These are phyloP conservation scores for Drosophila athabasca DNA, from an alignment of 1,140 invertebrate species.

Conservation along the genomic window DNA sequence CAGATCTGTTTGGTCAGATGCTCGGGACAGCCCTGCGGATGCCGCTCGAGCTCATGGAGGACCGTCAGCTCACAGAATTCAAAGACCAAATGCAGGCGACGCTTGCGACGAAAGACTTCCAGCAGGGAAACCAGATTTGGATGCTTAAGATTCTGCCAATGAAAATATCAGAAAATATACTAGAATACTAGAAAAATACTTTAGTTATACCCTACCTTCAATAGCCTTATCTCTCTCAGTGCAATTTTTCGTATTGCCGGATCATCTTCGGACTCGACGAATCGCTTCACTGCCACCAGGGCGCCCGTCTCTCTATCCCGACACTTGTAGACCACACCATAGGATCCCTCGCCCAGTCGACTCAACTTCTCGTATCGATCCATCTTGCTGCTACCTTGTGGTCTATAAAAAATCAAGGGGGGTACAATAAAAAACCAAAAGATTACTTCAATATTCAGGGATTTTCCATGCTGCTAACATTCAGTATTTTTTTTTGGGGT, in stretches of 20 bases:
- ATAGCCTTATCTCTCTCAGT: slow-evolving; percentile 97
- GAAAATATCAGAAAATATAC: background rate
- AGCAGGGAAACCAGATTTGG: slow-evolving; percentile 98
- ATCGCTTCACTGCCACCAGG: slow-evolving; percentile 99
- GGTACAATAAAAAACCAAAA: background rate
- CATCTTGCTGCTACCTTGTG: slow-evolving; percentile 95
- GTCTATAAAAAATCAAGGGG: slow-evolving; percentile 84
- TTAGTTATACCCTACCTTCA: slow-evolving; percentile 90
- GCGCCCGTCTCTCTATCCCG: slow-evolving; percentile 97
- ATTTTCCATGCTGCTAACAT: slow-evolving; percentile 2
- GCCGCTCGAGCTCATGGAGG: slow-evolving; percentile 97
- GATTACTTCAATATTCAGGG: background rate
- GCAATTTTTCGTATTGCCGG: slow-evolving; percentile 99
- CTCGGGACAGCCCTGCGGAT: slow-evolving; percentile 93
- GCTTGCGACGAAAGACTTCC: slow-evolving; percentile 98
- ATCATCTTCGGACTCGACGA: slow-evolving; percentile 99
- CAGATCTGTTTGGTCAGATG: slow-evolving; percentile 94
- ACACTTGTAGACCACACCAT: slow-evolving; percentile 99
- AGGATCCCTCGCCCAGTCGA: slow-evolving; percentile 98
- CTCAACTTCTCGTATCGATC: slow-evolving; percentile 98
- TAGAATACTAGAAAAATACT: slow-evolving; percentile 9
- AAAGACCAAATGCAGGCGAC: slow-evolving; percentile 98
- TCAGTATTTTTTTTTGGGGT: slow-evolving; percentile 8
- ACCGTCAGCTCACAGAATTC: slow-evolving; percentile 99
- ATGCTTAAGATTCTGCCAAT: slow-evolving; percentile 96